Base-by-base conservation (phyloP, 2,113 vertebrate genomes). In the Dendrocopos noguchii region DNA sequence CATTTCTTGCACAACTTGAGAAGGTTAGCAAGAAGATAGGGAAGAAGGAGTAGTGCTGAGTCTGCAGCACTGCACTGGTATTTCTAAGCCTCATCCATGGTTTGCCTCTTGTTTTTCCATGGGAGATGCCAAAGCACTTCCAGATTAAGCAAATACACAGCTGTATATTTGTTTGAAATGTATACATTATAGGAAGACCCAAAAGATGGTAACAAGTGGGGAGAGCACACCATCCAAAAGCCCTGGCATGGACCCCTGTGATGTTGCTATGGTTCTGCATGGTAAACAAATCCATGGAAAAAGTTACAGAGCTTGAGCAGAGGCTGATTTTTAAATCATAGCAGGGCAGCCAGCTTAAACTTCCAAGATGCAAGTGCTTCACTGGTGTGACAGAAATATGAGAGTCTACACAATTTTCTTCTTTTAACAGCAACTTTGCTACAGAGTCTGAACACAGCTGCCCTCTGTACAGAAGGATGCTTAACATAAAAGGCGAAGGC, bases 91-190 rank as follows among this genome's bases (percentile, higher is more conserved):
- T 87, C 34, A 24, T 12, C 24, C 33, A 74, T 42, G 19, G 21
- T 82, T 88, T 53, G 46, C 63, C 33, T 83, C 33, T 71, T 80
- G 61, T 78, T 92, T 66, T 96, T 86, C 78, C 88, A n/a, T 7
- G 4, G 28, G 7, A 76, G 71, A 90, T n/a, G 63, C 67, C 78
- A 95, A 70, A 94, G 60, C 27, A 9, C 84, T 60, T 83, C 33
- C 89, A 73, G 65, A 65, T 88, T 72, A 39, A 86, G 82, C 53
- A 83, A 83, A 80, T 60, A 71, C 5, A 78, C 31, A 75, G 33
- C 53, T 78, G 44, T 68, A 47, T 74, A 88, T 27, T 84, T 60
- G 28, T 33, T 93, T 65, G 61, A 72, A 46, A 42, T 44, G 2
- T 82, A 63, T 67, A 28, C 82, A 25, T 74, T 89, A 64, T 6